phyloP scores from a whole-genome alignment of 2,888 invertebrate species.

The Heliconius ismenius region DNA sequence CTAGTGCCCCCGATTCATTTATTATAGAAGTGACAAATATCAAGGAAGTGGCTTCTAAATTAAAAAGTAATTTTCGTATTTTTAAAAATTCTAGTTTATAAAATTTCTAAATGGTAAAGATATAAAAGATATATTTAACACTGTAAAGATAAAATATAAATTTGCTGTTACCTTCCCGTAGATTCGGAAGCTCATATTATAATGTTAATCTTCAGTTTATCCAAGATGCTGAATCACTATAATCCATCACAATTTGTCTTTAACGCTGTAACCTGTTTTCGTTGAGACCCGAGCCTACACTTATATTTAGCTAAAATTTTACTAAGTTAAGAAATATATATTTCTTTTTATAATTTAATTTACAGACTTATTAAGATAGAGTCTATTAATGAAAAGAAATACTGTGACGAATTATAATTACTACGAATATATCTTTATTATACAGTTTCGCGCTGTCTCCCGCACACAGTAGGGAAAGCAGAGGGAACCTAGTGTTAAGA shows the following conservation, averaged over 20 bases:
- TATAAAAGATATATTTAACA: not conserved
- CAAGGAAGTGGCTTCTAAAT: too few relatives aligned
- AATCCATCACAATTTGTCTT: constrained; percentile 40
- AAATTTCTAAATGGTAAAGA: not conserved
- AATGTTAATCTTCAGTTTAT: constrained; percentile 29
- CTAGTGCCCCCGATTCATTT: too few relatives aligned
- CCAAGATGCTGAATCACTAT: constrained; percentile 32
- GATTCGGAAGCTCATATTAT: constrained; percentile 19
- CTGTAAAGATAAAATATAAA: not conserved
- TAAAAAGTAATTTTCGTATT: too few relatives aligned
- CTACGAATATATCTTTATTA: too few relatives aligned
- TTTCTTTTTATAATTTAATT: not conserved
- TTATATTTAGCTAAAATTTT: not conserved
- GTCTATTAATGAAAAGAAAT: not conserved
- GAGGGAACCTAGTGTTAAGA: too few relatives aligned
- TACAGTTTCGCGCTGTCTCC: too few relatives aligned
- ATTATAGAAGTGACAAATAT: too few relatives aligned
- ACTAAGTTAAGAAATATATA: not conserved
- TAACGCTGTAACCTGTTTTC: constrained; percentile 24
- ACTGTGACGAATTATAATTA: too few relatives aligned
- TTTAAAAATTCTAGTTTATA: not conserved
- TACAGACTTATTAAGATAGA: not conserved
- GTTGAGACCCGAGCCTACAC: constrained; percentile 19
- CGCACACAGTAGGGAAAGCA: too few relatives aligned
- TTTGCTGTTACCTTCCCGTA: not conserved